Percentiles rank a stretch among this genome's conserved stretches.
Evolutionary conservation across 2,113 vertebrate genomes (phyloP).

Genomic region (Oncorhynchus tshawytscha): DNA sequence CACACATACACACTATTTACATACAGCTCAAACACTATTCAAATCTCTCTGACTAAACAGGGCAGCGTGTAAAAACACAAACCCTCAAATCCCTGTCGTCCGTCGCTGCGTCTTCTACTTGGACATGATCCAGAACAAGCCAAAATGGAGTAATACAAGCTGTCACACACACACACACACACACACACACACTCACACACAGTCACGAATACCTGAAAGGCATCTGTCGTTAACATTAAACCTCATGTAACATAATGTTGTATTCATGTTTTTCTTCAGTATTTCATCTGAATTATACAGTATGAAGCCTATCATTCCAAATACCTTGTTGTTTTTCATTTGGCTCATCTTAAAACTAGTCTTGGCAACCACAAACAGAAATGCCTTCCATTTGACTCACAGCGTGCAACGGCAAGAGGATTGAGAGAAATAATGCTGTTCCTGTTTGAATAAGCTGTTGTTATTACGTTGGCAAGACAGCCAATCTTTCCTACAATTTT

Average conservation of each 20-base stretch:
- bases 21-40: slow-evolving; percentile 74
- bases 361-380: slow-evolving; percentile 45
- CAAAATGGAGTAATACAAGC: slow-evolving; percentile 53
- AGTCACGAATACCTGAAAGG: slow-evolving; percentile 1
- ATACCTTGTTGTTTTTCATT: slow-evolving; percentile 11
- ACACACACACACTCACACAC: too few species aligned
- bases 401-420: slow-evolving; percentile 17
- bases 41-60: slow-evolving; percentile 68
- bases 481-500: slow-evolving; percentile 55
- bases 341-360: slow-evolving; percentile 27
- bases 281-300: neutral
- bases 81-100: slow-evolving; percentile 44
- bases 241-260: neutral
- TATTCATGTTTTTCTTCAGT: slow-evolving; percentile 20
- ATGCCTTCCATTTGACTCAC: slow-evolving; percentile 51
- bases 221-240: neutral
- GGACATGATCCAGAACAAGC: slow-evolving; percentile 49
- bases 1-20: slow-evolving; percentile 60
- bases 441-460: slow-evolving; percentile 45
- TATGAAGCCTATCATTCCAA: neutral
- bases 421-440: slow-evolving; percentile 26
- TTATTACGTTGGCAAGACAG: slow-evolving; percentile 49
- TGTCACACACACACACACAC: neutral
- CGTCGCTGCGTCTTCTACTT: slow-evolving; percentile 46
- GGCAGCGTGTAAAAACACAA: slow-evolving; percentile 64